Evolutionary conservation across 2,113 vertebrate species (phyloP), one percentile per base, ranked within the genome.

Genomic region (Bubalus kerabau): DNA sequence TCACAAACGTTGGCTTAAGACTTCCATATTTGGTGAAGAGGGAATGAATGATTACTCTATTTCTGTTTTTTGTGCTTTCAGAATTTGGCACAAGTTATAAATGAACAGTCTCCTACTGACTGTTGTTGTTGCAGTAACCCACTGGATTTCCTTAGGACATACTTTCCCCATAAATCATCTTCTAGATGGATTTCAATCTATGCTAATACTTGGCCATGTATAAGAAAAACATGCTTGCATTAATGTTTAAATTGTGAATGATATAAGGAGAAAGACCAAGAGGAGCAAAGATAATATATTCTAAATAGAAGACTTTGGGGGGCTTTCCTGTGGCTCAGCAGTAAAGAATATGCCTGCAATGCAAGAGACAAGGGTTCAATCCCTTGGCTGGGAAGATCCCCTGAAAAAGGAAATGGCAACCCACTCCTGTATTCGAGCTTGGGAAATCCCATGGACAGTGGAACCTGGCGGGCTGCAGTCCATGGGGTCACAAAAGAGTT

Each of bases 1-100:
- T 90, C 23, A 56, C 88, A 94, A 88, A 87, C 91, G 91, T 82
- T 91, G 88, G 16, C 54, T 95, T 76, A 91, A 94, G 67, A 95
- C 90, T 74, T 96, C 90, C 86, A 80, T 96, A 94, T 98, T 97
- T 97, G 97, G 94, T 94, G 46, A 95, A 92, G 85, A 86, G 32
- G 24, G 78, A 89, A 81, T 88, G 86, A 94, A 48, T 86, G 85
- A 94, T 89, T 86, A 81, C 56, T 94, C 57, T 83, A 48, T 95
- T 95, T 97, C 93, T 96, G 26, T 91, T 92, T 95, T 87, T 76
- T 90, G 50, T 95, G 50, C 64, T 97, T 97, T 95, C 50, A 87
- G 74, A 80, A 52, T 92, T 96, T 94, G 82, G 76, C n/a, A 92
- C 23, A 59, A 86, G 5, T 54, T 94, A 87, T 80, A 95, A 97